phyloP scores from a whole-genome alignment of 1,140 invertebrate genomes.

The Spodoptera frugiperda region DNA sequence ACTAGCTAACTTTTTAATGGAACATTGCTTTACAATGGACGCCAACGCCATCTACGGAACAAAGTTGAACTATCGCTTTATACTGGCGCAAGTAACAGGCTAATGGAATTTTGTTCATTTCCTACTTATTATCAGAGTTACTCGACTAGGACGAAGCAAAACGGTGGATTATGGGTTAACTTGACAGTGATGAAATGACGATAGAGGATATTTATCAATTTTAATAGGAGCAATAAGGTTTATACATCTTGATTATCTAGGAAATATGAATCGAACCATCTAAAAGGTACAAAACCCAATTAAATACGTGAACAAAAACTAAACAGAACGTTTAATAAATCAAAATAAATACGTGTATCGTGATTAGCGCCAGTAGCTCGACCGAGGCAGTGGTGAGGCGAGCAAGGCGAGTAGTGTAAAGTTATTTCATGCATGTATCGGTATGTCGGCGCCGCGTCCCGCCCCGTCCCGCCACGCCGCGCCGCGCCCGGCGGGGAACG shows the following conservation, averaged over 20 bases:
- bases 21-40: not conserved
- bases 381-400: not conserved
- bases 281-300: too few relatives aligned
- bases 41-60: not conserved
- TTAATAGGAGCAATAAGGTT: too few relatives aligned
- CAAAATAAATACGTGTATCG: not conserved
- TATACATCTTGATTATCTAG: too few relatives aligned
- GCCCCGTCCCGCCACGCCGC: too few relatives aligned
- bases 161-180: too few relatives aligned
- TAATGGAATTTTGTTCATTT: not conserved
- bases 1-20: not conserved
- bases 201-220: too few relatives aligned
- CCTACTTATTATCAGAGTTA: too few relatives aligned
- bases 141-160: too few relatives aligned
- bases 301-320: too few relatives aligned
- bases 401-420: not conserved
- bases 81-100: slow-evolving; percentile 5
- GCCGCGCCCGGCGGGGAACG: not conserved
- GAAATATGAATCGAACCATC: too few relatives aligned
- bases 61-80: not conserved
- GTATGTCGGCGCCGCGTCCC: not conserved
- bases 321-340: too few relatives aligned
- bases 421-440: slow-evolving; percentile 10
- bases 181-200: too few relatives aligned
- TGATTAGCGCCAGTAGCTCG: not conserved